These are phyloP conservation scores for Lapara coniferarum DNA, from an alignment of 2,888 invertebrate genomes.

Conservation along the genomic window DNA sequence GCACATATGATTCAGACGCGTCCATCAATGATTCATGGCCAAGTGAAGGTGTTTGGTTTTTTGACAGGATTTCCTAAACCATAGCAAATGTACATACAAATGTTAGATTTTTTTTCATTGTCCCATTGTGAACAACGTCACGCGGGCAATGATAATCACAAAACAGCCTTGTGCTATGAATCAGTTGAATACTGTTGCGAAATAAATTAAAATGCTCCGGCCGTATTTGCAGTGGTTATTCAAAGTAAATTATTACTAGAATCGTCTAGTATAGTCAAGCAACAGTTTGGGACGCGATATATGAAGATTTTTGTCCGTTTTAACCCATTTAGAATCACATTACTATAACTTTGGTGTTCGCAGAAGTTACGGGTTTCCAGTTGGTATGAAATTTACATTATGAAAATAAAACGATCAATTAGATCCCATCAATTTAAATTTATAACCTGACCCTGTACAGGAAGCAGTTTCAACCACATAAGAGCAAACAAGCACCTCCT, in stretches of 20 bases:
- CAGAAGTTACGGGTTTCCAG: too few species aligned
- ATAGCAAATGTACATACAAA: slow-evolving; percentile 36
- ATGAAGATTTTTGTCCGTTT: background rate
- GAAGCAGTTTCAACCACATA: too few species aligned
- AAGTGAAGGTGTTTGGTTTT: slow-evolving; percentile 33
- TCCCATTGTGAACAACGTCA: slow-evolving; percentile 43
- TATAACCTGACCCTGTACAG: too few species aligned
- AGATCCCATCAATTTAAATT: too few species aligned
- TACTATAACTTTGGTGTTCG: too few species aligned
- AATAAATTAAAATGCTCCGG: too few species aligned
- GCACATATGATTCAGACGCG: slow-evolving; percentile 8
- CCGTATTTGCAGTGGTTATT: too few species aligned
- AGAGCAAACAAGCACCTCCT: too few species aligned
- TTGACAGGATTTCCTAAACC: slow-evolving; percentile 42
- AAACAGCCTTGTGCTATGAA: slow-evolving; percentile 35
- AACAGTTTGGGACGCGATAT: background rate
- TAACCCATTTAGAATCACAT: background rate
- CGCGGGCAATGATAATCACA: slow-evolving; percentile 40
- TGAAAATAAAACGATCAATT: too few species aligned
- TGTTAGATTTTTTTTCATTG: slow-evolving; percentile 41
- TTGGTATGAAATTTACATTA: too few species aligned
- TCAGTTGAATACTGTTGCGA: background rate
- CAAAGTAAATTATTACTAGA: background rate
- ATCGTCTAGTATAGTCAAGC: background rate
- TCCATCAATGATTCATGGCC: slow-evolving; percentile 36